A percentile compares a stretch with the other conserved stretches of the same genome.
Conservation (phyloP, 2,113 vertebrate genomes). For the Sciurus niger region DNA sequence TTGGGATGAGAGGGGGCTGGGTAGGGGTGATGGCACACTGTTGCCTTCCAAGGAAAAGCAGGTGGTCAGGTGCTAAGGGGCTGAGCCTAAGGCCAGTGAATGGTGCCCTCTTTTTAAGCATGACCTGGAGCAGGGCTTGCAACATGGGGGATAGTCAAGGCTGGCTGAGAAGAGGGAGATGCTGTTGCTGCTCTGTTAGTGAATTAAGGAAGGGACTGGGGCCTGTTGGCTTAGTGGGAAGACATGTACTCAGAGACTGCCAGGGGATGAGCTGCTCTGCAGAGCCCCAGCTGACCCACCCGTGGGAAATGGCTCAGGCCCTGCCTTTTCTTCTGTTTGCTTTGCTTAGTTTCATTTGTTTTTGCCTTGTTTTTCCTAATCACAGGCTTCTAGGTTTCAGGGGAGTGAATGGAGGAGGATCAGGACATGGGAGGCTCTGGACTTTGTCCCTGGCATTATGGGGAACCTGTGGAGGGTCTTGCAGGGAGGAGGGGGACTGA, state of each 20-base stretch:
- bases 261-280: not conserved
- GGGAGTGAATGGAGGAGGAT: not conserved
- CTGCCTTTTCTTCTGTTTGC: slow-evolving; percentile 14
- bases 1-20: not conserved
- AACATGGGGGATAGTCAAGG: not conserved
- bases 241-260: not conserved
- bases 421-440: not conserved
- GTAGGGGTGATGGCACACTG: not conserved
- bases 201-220: not conserved
- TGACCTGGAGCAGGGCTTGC: not conserved
- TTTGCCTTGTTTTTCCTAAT: slow-evolving; percentile 60
- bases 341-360: slow-evolving; percentile 62
- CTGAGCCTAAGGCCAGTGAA: not conserved
- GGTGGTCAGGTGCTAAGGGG: too few relatives aligned
- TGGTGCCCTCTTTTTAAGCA: not conserved
- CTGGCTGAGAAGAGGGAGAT: not conserved
- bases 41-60: not conserved
- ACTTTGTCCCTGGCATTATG: not conserved
- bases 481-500: too few relatives aligned
- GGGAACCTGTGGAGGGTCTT: not conserved
- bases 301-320: not conserved
- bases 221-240: not conserved
- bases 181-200: not conserved
- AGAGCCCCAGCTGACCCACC: not conserved
- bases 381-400: slow-evolving; percentile 31